These are phyloP conservation scores for Euphydryas editha DNA, from an alignment of 2,888 invertebrate species.

Conservation along the genomic window DNA sequence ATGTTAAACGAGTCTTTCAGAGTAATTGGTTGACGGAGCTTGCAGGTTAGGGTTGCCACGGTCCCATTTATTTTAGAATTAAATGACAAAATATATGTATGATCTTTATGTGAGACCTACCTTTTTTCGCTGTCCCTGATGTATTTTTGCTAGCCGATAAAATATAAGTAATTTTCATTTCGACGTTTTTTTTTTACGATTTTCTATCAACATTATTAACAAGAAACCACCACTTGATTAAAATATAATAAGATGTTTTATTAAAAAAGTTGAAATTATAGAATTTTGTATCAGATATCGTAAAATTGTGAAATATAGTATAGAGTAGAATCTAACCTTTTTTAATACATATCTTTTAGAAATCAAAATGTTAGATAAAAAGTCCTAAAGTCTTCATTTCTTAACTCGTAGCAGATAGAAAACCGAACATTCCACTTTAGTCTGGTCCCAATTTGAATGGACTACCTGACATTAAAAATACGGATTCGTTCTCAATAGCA, in stretches of 20 bases:
- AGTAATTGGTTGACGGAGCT: constrained; percentile 77
- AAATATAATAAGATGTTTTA: neutral
- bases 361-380: neutral
- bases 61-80: constrained; percentile 26
- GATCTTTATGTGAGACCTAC: constrained; percentile 8
- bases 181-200: neutral
- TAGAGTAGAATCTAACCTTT: neutral
- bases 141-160: neutral
- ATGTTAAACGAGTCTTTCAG: constrained; percentile 69
- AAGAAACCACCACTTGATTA: too few relatives aligned
- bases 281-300: too few relatives aligned
- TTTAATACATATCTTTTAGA: neutral
- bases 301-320: neutral
- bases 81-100: constrained; percentile 11
- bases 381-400: constrained; percentile 18
- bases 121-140: neutral
- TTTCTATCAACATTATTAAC: neutral
- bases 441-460: constrained; percentile 67
- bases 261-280: neutral
- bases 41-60: constrained; percentile 56
- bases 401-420: constrained; percentile 33
- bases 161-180: neutral
- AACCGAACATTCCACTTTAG: constrained; percentile 39
- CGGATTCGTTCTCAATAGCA: constrained; percentile 66
- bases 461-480: constrained; percentile 75